Evolutionary conservation across 2,888 invertebrate species (phyloP).

Genomic region (Leptopilina myrica): DNA sequence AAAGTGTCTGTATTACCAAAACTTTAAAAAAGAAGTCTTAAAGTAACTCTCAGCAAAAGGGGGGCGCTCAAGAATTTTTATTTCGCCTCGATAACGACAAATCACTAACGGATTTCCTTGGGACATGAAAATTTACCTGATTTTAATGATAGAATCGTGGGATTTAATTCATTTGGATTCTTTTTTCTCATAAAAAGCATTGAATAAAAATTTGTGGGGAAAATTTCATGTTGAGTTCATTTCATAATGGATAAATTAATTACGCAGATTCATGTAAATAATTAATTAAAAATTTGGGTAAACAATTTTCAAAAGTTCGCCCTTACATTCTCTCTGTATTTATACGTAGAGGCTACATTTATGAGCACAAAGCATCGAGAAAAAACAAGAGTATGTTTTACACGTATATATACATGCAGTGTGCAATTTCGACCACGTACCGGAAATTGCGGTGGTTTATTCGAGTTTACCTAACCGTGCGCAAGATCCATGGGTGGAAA

Average conservation of each 20-base stretch:
- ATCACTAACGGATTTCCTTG: background rate
- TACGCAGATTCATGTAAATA: no score
- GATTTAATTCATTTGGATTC: background rate
- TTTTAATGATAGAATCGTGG: background rate
- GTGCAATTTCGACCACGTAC: slow-evolving; percentile 56
- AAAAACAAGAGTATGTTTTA: slow-evolving; percentile 40
- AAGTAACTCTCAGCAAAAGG: background rate
- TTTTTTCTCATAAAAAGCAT: background rate
- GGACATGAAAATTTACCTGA: slow-evolving; percentile 1
- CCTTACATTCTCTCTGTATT: background rate
- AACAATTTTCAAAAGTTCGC: background rate
- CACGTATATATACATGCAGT: slow-evolving; percentile 43
- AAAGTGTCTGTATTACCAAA: slow-evolving; percentile 6
- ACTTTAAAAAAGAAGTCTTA: slow-evolving; percentile 29
- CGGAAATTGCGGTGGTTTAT: slow-evolving; percentile 60
- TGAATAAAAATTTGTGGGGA: no score
- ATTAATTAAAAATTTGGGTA: no score
- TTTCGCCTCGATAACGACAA: slow-evolving; percentile 1
- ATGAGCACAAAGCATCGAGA: slow-evolving; percentile 2
- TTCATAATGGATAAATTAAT: no score
- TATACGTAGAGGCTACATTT: background rate
- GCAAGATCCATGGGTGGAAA: slow-evolving; percentile 26
- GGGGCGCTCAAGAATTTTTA: slow-evolving; percentile 25
- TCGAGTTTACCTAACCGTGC: slow-evolving; percentile 56
- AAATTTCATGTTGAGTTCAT: no score